These are phyloP conservation scores for Diarsia dahlii DNA, from an alignment of 2,888 invertebrate genomes.

Conservation along the genomic window DNA sequence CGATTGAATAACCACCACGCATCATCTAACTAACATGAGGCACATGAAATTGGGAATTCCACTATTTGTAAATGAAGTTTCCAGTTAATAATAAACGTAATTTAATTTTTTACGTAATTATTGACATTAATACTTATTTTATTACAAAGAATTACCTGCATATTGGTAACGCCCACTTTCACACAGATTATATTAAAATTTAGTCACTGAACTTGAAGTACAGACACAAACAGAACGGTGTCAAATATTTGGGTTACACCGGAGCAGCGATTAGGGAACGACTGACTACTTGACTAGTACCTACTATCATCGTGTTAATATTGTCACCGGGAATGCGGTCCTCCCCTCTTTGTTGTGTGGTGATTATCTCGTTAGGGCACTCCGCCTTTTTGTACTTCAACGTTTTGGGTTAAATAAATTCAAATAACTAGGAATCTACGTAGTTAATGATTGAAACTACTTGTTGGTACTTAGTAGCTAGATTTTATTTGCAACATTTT, in stretches of 20 bases:
- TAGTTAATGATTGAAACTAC: not conserved
- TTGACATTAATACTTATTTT: too few relatives aligned
- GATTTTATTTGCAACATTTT: not conserved
- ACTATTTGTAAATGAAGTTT: constrained; percentile 19
- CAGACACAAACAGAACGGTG: constrained; percentile 25
- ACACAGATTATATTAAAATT: constrained; percentile 32
- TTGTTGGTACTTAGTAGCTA: not conserved
- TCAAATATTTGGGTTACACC: constrained; percentile 74
- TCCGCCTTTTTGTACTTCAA: constrained; percentile 58
- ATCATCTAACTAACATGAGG: constrained; percentile 46
- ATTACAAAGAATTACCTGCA: constrained; percentile 67
- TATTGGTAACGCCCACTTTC: constrained; percentile 49
- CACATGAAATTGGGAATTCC: constrained; percentile 43
- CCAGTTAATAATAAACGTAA: not conserved
- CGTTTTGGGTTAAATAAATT: constrained; percentile 17
- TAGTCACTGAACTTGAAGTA: constrained; percentile 42
- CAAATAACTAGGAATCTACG: constrained; percentile 2
- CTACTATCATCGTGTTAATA: constrained; percentile 82
- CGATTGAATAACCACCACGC: constrained; percentile 63
- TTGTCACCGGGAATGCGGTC: constrained; percentile 80
- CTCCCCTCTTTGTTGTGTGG: constrained; percentile 82
- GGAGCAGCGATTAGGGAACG: constrained; percentile 76
- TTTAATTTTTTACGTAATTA: not conserved
- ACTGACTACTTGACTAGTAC: constrained; percentile 70
- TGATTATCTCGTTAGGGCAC: constrained; percentile 82